These are phyloP conservation scores for Chloropsis hardwickii DNA, from an alignment of 2,113 vertebrate species.

Conservation along the genomic window DNA sequence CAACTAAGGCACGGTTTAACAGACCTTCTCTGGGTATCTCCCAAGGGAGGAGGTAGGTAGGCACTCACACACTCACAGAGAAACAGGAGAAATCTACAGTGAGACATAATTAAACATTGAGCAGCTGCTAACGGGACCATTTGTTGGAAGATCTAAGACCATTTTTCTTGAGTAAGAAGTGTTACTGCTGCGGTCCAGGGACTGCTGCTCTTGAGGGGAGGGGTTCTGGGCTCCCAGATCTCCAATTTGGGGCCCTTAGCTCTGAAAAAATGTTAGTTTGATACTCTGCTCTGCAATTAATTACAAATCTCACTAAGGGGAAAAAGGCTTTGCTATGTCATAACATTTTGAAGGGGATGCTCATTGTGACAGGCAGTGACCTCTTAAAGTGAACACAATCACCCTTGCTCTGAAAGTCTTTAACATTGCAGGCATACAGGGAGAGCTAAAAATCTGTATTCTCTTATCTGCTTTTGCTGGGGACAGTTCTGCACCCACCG, in stretches of 20 bases:
- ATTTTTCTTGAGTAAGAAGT: not conserved
- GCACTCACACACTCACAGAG: not conserved
- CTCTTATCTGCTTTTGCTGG: not conserved
- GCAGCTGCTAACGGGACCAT: constrained; percentile 25
- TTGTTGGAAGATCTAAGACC: not conserved
- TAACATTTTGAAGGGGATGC: not conserved
- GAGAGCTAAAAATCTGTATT: not conserved
- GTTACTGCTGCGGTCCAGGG: not conserved
- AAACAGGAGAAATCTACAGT: not conserved
- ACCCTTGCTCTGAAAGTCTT: not conserved
- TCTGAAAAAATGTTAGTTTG: not conserved
- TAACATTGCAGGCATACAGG: not conserved
- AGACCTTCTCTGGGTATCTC: not conserved
- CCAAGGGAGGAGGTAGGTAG: not conserved
- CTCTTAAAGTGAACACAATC: not conserved
- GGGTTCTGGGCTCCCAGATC: not conserved
- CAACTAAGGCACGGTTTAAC: not conserved
- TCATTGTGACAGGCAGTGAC: not conserved
- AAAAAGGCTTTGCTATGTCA: not conserved
- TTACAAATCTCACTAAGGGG: not conserved
- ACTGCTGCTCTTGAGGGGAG: not conserved
- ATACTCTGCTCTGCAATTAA: not conserved
- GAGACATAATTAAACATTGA: constrained; percentile 30
- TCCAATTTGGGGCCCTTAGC: not conserved
- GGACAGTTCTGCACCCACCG: not conserved